Evolutionary conservation across 2,113 vertebrate genomes (phyloP).

Genomic region (Cyprinodon tularosa): DNA sequence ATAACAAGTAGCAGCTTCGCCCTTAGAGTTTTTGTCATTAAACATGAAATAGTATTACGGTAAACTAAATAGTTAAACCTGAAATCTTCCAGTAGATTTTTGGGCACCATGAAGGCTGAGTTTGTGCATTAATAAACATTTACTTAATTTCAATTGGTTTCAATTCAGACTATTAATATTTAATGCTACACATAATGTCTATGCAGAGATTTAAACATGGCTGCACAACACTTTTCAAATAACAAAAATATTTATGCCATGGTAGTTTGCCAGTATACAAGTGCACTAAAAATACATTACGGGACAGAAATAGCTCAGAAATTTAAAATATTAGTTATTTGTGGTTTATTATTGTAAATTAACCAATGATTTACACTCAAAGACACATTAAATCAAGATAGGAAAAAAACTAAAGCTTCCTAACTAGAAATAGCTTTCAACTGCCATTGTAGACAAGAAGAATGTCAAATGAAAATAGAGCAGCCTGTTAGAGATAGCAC

Average conservation of each 20-base stretch:
- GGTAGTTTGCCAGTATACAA: conserved; percentile 21
- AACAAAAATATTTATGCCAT: conserved; percentile 25
- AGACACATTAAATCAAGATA: not conserved
- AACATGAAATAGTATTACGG: not conserved
- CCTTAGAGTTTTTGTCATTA: not conserved
- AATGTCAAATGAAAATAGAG: not conserved
- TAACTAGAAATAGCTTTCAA: conserved; percentile 16
- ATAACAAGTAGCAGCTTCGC: not conserved
- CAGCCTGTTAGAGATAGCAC: not conserved
- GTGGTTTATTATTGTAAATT: conserved; percentile 28
- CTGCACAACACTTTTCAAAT: conserved; percentile 16
- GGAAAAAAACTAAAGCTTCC: conserved; percentile 2
- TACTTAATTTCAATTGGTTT: conserved; percentile 64
- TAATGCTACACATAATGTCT: conserved; percentile 63
- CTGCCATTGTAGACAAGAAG: not conserved
- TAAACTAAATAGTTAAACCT: conserved; percentile 25
- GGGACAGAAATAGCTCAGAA: conserved; percentile 12
- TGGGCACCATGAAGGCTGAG: conserved; percentile 49
- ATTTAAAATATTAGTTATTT: conserved; percentile 27
- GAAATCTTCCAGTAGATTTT: conserved; percentile 65
- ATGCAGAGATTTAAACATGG: conserved; percentile 46
- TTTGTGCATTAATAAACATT: conserved; percentile 43
- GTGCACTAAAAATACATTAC: conserved; percentile 34
- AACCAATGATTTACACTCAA: conserved; percentile 23
- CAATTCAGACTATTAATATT: conserved; percentile 71